Base-by-base conservation (phyloP, 2,113 vertebrate species). In the Crotophaga sulcirostris region DNA sequence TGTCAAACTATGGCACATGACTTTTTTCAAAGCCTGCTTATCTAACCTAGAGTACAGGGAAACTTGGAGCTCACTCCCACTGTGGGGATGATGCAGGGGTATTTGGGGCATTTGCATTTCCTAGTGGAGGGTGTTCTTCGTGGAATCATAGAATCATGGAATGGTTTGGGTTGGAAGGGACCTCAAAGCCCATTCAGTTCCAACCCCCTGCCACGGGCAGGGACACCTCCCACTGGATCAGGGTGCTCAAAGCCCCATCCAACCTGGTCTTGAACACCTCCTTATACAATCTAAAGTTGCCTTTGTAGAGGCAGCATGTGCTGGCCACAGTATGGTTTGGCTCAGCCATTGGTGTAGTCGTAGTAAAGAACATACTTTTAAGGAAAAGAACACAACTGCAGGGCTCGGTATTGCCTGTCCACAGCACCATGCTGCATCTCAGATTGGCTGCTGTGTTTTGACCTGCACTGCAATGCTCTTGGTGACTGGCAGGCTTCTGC, bases 51-150 rank as follows among this genome's bases (percentile, higher is more conserved):
- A 82, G 56, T 60, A 26, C 3, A 13, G 45, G 54, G 49, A 56
- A 45, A 36, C 55, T 19, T 10, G 49, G 18, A 21, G 60, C 31
- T 84, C 36, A 67, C 33, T 77, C 38, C 84, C 31, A 5, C 6
- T 9, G 33, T 0, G 21, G 44, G 17, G 38, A 26, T 1, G 8
- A 28, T 0, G 1, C 33, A 7, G 47, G 38, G 70, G 7, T 55
- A 7, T 52, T 79, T 64, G 2, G 3, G 73, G 34, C 7, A 17
- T 17, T 75, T 76, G 15, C 20, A 44, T 87, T 82, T 69, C 36
- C 59, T 55, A 6, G 0, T 16, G 36, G 55, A 79, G 45, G 62
- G 34, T 73, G 70, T 52, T 63, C 29, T 47, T 20, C 18, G 9
- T 47, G 19, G 45, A 47, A 47, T 47, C 45, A 20, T 47, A 47